These are phyloP conservation scores for Darevskia mixta DNA, from an alignment of 2,797 vertebrate genomes.

Conservation along the genomic window DNA sequence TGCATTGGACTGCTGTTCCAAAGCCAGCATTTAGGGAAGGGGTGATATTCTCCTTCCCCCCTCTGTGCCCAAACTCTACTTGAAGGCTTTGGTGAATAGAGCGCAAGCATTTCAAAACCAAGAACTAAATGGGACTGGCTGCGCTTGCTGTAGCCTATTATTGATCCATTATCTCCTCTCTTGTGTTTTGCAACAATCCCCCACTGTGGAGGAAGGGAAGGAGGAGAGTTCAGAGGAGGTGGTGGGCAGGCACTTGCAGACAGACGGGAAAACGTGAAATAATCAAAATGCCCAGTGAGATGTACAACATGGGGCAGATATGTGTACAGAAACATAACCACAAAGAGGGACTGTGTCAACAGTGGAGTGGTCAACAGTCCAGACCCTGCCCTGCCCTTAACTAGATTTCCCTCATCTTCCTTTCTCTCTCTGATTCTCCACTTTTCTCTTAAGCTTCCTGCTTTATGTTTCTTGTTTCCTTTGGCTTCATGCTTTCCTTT, in stretches of 20 bases:
- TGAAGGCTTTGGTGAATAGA: not conserved
- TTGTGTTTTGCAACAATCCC: not conserved
- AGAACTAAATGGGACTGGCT: not conserved
- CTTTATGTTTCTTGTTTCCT: not conserved
- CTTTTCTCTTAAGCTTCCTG: not conserved
- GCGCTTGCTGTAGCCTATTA: too few species aligned
- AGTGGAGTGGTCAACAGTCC: not conserved
- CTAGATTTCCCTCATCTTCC: not conserved
- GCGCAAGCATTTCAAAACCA: not conserved
- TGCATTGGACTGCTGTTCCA: not conserved
- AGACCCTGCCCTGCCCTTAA: not conserved
- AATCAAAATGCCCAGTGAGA: not conserved
- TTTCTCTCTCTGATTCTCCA: not conserved
- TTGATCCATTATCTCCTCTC: not conserved
- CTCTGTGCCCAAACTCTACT: too few species aligned
- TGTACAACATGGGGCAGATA: not conserved
- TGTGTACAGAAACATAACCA: not conserved
- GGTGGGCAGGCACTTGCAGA: not conserved
- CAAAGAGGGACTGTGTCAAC: not conserved
- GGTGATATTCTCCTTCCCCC: too few species aligned
- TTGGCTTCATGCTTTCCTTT: not conserved
- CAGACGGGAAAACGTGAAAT: not conserved
- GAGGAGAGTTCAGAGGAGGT: not conserved
- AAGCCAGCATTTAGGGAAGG: not conserved
- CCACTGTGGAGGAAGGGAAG: not conserved